These are phyloP conservation scores for Habroteleia sp. DNA, from an alignment of 2,888 invertebrate species.

Conservation along the genomic window DNA sequence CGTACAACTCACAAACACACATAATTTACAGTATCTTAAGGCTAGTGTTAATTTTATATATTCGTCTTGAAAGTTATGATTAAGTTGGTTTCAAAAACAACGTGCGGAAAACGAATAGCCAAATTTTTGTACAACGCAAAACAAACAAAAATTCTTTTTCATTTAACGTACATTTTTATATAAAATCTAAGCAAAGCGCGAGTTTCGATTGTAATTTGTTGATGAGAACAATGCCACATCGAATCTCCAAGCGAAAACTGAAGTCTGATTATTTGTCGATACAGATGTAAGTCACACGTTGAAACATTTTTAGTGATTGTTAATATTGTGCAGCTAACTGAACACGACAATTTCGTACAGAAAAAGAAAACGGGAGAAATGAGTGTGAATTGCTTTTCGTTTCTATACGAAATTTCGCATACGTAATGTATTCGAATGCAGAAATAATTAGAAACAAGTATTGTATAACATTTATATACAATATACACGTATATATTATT, in stretches of 20 bases:
- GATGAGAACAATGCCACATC: conserved; percentile 44
- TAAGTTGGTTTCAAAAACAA: conserved; percentile 47
- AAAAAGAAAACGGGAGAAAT: conserved; percentile 9
- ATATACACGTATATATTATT: conserved; percentile 50
- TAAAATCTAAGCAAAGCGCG: conserved; percentile 51
- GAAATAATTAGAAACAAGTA: conserved; percentile 49
- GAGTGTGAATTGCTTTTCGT: conserved; percentile 5
- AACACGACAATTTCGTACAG: conserved; percentile 44
- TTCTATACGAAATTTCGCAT: conserved; percentile 48
- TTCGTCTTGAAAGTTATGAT: conserved; percentile 2
- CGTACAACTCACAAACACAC: conserved; percentile 24
- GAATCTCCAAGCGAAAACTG: conserved; percentile 57
- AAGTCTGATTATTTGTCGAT: conserved; percentile 64
- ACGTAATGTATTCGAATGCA: conserved; percentile 35
- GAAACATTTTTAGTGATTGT: conserved; percentile 60
- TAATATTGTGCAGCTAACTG: conserved; percentile 58
- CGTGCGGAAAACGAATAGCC: conserved; percentile 59
- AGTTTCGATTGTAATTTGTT: conserved; percentile 59
- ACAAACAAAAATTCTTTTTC: conserved; percentile 13
- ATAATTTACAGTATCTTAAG: conserved; percentile 47
- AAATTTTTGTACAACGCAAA: conserved; percentile 55
- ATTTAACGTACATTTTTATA: conserved; percentile 53
- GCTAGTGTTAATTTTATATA: conserved; percentile 51
- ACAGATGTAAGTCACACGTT: conserved; percentile 60
- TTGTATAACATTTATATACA: conserved; percentile 59